phyloP scores from a whole-genome alignment of 1,140 invertebrate genomes.

The Megalopta genalis region DNA sequence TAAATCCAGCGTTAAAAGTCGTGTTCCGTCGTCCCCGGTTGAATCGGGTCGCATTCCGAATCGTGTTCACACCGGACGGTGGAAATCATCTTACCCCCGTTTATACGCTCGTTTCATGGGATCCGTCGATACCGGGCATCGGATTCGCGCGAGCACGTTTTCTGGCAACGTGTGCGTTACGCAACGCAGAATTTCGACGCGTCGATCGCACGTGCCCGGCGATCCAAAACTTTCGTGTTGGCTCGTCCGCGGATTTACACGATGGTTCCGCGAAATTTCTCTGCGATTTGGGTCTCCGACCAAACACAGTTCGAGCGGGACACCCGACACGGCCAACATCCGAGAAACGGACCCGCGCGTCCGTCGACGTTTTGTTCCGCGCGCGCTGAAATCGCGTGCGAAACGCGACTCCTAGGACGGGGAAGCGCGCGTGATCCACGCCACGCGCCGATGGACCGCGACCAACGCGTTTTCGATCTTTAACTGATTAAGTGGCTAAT shows the following conservation, averaged over 20 bases:
- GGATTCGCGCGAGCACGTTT: too few species aligned
- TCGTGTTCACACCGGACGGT: too few species aligned
- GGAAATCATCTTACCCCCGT: too few species aligned
- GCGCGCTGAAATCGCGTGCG: not conserved
- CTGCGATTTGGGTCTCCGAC: not conserved
- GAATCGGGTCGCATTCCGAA: too few species aligned
- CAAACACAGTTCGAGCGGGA: not conserved
- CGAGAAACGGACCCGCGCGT: not conserved
- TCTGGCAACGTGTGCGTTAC: too few species aligned
- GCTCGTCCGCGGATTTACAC: conserved; percentile 4
- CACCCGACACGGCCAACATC: not conserved
- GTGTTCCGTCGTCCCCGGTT: too few species aligned
- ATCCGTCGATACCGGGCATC: too few species aligned
- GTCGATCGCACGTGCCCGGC: conserved; percentile 29
- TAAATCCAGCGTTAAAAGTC: too few species aligned
- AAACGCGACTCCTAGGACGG: not conserved
- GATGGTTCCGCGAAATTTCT: conserved; percentile 23
- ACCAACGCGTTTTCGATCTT: conserved; percentile 13
- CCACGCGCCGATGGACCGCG: not conserved
- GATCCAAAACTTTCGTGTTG: conserved; percentile 23
- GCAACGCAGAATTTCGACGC: conserved; percentile 25
- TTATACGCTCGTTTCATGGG: too few species aligned
- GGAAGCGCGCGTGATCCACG: not conserved
- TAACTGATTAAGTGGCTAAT: conserved; percentile 29
- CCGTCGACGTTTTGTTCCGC: too few species aligned